Conservation (phyloP, 2,888 invertebrate genomes). For the Halocaridina rubra region DNA sequence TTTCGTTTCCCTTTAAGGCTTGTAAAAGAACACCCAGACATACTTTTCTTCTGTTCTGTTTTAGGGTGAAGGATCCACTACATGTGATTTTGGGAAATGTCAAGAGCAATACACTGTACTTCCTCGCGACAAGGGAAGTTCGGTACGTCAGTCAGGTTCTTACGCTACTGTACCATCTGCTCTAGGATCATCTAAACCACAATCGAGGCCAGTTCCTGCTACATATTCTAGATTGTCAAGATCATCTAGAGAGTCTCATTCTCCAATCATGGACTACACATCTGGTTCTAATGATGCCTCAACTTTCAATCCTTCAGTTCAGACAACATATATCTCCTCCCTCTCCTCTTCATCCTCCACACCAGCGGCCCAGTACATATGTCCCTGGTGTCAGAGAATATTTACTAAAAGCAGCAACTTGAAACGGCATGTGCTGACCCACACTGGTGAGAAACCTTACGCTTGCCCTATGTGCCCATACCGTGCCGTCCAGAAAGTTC, state of each 20-base stretch:
- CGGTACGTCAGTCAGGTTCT: not conserved
- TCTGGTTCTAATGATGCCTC: not conserved
- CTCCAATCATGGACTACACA: conserved; percentile 14
- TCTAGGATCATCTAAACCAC: not conserved
- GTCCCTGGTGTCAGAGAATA: conserved; percentile 44
- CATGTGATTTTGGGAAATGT: conserved; percentile 36
- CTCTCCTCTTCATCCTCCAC: conserved; percentile 6
- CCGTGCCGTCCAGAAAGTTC: conserved; percentile 52
- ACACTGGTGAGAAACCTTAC: conserved; percentile 48
- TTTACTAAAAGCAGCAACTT: conserved; percentile 53
- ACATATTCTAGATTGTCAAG: not conserved
- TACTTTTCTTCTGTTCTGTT: conserved; percentile 53
- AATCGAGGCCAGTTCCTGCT: no score
- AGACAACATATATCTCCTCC: no score
- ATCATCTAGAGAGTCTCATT: conserved; percentile 24
- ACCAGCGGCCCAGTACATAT: conserved; percentile 2
- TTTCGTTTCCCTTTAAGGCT: no score
- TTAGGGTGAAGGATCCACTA: conserved; percentile 29
- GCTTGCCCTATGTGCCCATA: conserved; percentile 50
- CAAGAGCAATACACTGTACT: not conserved
- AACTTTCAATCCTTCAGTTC: no score
- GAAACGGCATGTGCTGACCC: conserved; percentile 42
- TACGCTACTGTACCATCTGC: not conserved
- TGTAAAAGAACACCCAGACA: conserved; percentile 29
- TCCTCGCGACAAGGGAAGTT: not conserved